Percentiles rank a stretch among this genome's conserved stretches.
phyloP scores from a whole-genome alignment of 2,888 invertebrate species.

The Deladenus siricidicola region DNA sequence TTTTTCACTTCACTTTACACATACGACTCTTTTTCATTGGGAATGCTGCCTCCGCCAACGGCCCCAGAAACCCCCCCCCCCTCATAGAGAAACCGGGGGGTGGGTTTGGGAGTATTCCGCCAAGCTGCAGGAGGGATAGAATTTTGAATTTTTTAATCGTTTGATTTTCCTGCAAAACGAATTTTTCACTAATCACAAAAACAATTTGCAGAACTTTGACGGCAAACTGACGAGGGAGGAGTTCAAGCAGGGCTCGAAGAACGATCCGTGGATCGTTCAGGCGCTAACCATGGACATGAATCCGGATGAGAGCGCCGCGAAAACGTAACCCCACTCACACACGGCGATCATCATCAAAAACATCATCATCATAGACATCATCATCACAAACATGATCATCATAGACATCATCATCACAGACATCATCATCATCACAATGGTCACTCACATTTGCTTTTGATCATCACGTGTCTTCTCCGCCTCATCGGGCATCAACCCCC shows the following conservation, averaged over 20 bases:
- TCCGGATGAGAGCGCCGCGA: conserved; percentile 1
- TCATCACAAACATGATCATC: not conserved
- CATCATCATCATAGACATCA: not conserved
- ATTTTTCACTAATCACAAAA: not conserved
- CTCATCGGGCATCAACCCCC: no score
- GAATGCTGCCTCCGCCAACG: no score
- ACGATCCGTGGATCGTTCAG: conserved; percentile 59
- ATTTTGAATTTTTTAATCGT: no score
- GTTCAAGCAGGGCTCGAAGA: conserved; percentile 58
- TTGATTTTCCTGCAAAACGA: not conserved
- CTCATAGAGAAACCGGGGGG: no score
- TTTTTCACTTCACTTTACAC: not conserved
- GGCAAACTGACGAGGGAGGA: conserved; percentile 57
- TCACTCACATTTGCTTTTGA: no score
- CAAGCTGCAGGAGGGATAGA: no score
- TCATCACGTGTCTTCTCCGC: no score
- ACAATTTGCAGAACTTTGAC: conserved; percentile 55
- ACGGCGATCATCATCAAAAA: not conserved
- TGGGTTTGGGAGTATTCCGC: no score
- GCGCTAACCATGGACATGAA: conserved; percentile 22
- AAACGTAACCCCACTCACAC: not conserved
- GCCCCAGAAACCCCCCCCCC: no score
- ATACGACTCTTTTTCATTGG: not conserved
- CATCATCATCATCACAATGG: not conserved
- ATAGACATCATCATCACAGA: not conserved